Percentiles rank a stretch among this genome's conserved stretches.
Conservation (phyloP, 2,888 invertebrate species). For the Teleogryllus oceanicus region DNA sequence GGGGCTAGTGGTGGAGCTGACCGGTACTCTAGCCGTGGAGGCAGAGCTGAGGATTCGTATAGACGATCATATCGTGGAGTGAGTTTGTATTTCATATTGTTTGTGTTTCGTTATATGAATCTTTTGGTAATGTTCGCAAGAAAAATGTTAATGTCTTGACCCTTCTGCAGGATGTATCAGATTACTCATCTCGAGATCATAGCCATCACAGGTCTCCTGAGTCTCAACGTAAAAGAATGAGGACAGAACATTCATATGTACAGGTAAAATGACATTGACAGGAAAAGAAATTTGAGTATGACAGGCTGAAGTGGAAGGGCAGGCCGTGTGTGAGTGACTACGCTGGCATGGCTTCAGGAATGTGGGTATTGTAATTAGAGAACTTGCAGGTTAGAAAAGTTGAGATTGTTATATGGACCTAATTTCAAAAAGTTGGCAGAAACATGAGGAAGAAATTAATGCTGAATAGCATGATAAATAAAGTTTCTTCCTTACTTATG, state of each 20-base stretch:
- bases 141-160: conserved; percentile 3
- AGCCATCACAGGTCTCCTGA: conserved; percentile 60
- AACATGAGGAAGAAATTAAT: too few relatives aligned
- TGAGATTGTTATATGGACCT: not conserved
- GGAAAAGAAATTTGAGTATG: not conserved
- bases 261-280: conserved; percentile 30
- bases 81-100: conserved; percentile 22
- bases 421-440: conserved; percentile 5
- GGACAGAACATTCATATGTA: conserved; percentile 49
- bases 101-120: not conserved
- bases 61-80: conserved; percentile 35
- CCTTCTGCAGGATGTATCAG: conserved; percentile 50
- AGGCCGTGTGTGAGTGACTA: conserved; percentile 3
- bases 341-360: not conserved
- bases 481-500: too few relatives aligned
- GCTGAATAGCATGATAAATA: too few relatives aligned
- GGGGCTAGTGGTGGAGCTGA: conserved; percentile 31
- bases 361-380: not conserved
- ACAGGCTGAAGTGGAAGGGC: not conserved
- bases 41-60: conserved; percentile 36
- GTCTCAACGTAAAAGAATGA: conserved; percentile 53
- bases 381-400: not conserved
- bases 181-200: conserved; percentile 55
- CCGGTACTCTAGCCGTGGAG: conserved; percentile 35
- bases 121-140: not conserved